Evolutionary conservation across 2,888 invertebrate genomes (phyloP).

Genomic region (Scaptomyza reducta): DNA sequence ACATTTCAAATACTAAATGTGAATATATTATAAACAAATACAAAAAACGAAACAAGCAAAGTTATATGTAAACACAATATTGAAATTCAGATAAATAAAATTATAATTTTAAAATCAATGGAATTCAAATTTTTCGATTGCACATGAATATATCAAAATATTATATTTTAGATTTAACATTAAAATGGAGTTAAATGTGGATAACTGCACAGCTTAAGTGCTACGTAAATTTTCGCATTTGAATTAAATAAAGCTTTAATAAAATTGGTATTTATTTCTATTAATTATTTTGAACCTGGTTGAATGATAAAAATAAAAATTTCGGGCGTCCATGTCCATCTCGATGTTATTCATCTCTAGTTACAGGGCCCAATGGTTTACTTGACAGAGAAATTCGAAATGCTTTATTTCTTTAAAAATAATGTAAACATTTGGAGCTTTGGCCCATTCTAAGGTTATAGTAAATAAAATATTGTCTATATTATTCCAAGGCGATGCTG

Average conservation of each 20-base stretch:
- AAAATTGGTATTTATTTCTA: no score
- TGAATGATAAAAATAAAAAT: no score
- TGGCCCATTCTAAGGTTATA: no score
- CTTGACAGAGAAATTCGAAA: neutral
- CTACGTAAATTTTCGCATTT: neutral
- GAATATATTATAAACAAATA: constrained; percentile 34
- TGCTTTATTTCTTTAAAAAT: neutral
- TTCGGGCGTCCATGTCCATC: no score
- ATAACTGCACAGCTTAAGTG: no score
- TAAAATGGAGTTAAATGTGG: no score
- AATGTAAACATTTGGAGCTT: neutral
- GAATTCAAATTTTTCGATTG: neutral
- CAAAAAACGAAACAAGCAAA: constrained; percentile 24
- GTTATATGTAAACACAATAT: constrained; percentile 40
- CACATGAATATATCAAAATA: no score
- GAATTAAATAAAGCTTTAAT: neutral
- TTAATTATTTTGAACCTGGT: no score
- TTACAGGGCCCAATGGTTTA: neutral
- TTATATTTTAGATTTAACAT: no score
- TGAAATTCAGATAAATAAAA: constrained; percentile 57
- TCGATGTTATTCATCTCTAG: neutral
- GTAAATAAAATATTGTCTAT: no score
- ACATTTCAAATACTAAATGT: constrained; percentile 75
- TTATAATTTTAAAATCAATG: constrained; percentile 32
- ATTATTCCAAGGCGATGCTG: no score